A percentile compares a stretch with the other conserved stretches of the same genome.
Conservation (phyloP, 2,797 vertebrate species). For the Chloroceryle inda region DNA sequence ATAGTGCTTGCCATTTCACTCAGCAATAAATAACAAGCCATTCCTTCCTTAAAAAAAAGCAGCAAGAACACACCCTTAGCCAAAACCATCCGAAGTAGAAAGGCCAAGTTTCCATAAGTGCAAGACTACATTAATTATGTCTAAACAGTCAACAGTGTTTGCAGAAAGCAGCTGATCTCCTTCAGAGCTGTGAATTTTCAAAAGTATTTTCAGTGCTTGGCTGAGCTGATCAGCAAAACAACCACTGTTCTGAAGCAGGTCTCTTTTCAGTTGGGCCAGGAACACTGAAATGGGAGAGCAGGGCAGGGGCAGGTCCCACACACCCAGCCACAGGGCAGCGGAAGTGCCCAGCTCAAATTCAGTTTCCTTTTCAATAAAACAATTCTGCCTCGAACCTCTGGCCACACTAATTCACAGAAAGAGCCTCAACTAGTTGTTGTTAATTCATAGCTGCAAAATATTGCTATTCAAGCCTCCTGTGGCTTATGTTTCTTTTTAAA, state of each 20-base stretch:
- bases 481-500: neutral
- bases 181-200: neutral
- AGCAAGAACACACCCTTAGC: slow-evolving; percentile 18
- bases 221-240: neutral
- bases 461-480: neutral
- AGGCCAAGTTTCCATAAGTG: slow-evolving; percentile 56
- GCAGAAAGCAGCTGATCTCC: neutral
- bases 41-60: slow-evolving; percentile 26
- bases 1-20: neutral
- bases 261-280: rapidly evolving
- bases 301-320: neutral
- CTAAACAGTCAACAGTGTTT: neutral
- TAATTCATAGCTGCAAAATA: neutral
- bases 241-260: neutral
- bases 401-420: neutral
- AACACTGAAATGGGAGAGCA: neutral
- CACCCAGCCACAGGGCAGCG: rapidly evolving
- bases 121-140: slow-evolving; percentile 50
- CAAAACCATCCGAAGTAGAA: slow-evolving; percentile 54
- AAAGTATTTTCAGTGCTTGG: neutral
- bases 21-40: slow-evolving; percentile 48
- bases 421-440: neutral
- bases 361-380: neutral
- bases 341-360: neutral
- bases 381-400: neutral